These are phyloP conservation scores for Nomada ruficornis DNA, from an alignment of 2,888 invertebrate species.

Conservation along the genomic window DNA sequence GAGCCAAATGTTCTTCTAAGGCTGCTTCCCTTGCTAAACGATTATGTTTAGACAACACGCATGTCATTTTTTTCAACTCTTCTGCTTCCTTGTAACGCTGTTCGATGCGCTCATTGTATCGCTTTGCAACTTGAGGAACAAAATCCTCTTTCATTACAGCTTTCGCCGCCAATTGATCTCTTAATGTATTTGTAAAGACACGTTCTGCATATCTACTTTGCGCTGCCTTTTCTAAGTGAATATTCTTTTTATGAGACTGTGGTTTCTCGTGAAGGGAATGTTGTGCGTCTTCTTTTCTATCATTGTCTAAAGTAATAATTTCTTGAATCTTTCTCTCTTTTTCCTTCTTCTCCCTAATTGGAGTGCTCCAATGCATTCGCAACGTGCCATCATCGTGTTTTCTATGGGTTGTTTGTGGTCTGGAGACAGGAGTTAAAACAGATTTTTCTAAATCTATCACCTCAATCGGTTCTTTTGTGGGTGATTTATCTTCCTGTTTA, in stretches of 20 bases:
- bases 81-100: constrained; percentile 75
- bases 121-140: constrained; percentile 71
- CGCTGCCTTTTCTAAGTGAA: not conserved
- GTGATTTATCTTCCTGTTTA: constrained; percentile 48
- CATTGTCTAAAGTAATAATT: constrained; percentile 29
- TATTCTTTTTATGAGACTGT: not conserved
- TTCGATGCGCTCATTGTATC: constrained; percentile 76
- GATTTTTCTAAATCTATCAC: constrained; percentile 76
- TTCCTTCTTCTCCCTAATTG: constrained; percentile 29
- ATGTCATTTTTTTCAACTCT: constrained; percentile 74
- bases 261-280: constrained; percentile 22
- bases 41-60: constrained; percentile 77
- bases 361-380: constrained; percentile 2
- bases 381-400: constrained; percentile 5
- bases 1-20: constrained; percentile 76
- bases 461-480: constrained; percentile 62
- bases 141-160: constrained; percentile 75
- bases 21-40: constrained; percentile 75
- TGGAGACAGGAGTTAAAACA: constrained; percentile 43
- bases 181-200: constrained; percentile 74
- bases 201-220: constrained; percentile 26
- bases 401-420: constrained; percentile 9
- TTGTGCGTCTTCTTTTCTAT: constrained; percentile 4
- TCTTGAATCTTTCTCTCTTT: constrained; percentile 12
- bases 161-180: constrained; percentile 76